Percentiles rank a stretch among this genome's conserved stretches.
These are phyloP conservation scores for Augochlorella aurata DNA, from an alignment of 2,888 invertebrate genomes.

Conservation along the genomic window DNA sequence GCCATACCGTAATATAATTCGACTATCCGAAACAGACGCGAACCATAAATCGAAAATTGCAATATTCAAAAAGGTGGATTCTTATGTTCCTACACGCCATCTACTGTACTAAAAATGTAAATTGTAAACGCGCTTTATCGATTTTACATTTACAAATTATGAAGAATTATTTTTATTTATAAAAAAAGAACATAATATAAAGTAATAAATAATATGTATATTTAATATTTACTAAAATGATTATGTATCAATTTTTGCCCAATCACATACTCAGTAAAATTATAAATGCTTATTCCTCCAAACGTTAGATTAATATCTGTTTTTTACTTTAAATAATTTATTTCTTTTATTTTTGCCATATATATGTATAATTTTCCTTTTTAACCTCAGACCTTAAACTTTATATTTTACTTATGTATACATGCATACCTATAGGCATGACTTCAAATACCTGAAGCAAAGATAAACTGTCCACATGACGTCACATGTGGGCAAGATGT, in stretches of 20 bases:
- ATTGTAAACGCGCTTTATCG: neutral
- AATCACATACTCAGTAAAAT: neutral
- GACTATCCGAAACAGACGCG: constrained; percentile 49
- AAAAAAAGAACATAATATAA: neutral
- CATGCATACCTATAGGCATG: too few relatives aligned
- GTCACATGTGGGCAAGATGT: too few relatives aligned
- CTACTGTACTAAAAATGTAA: too few relatives aligned
- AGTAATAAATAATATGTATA: neutral
- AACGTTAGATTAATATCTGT: neutral
- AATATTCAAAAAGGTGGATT: neutral
- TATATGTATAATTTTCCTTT: neutral
- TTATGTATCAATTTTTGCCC: neutral
- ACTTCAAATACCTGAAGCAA: too few relatives aligned
- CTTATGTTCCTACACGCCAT: neutral
- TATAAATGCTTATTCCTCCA: neutral
- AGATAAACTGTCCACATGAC: too few relatives aligned
- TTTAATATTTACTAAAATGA: neutral
- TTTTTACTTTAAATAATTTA: neutral
- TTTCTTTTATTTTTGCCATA: neutral
- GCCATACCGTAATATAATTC: constrained; percentile 71
- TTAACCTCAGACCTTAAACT: neutral
- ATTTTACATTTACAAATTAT: neutral
- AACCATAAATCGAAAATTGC: constrained; percentile 40
- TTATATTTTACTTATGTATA: too few relatives aligned
- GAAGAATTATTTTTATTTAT: neutral